Percentiles rank a stretch among this genome's conserved stretches.
Evolutionary conservation across 1,140 invertebrate species (phyloP).

Genomic region (Drosophila prosaltans): DNA sequence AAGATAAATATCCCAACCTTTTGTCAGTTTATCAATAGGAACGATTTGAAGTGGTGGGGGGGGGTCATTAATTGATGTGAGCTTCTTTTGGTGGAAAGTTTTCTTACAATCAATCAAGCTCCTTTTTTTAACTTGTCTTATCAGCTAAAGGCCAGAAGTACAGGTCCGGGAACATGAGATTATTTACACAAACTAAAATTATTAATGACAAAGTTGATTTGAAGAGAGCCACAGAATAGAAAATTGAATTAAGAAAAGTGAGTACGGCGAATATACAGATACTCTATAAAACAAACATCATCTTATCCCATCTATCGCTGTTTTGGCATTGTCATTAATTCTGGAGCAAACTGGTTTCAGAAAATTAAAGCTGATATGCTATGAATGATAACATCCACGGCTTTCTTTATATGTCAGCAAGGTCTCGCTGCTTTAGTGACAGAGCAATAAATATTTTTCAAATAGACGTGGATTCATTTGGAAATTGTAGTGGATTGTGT

Average conservation of each 20-base stretch:
- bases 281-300: too few relatives aligned
- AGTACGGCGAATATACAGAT: too few relatives aligned
- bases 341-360: too few relatives aligned
- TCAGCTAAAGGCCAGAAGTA: background rate
- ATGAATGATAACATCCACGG: too few relatives aligned
- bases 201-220: background rate
- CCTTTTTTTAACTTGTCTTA: background rate
- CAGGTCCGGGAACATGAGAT: background rate
- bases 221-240: background rate
- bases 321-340: too few relatives aligned
- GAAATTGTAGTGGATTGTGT: too few relatives aligned
- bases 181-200: constrained; percentile 1
- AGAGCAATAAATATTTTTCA: too few relatives aligned
- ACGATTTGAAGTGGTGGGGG: background rate
- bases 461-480: too few relatives aligned
- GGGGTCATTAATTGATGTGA: background rate
- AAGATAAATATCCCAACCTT: background rate
- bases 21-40: background rate
- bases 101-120: constrained; percentile 3
- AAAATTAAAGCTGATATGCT: too few relatives aligned
- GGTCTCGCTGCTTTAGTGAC: too few relatives aligned
- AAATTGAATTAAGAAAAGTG: background rate
- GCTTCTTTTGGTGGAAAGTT: background rate
- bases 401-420: too few relatives aligned
- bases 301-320: too few relatives aligned